Evolutionary conservation across 2,888 invertebrate genomes (phyloP).

Genomic region (Dugesia japonica): DNA sequence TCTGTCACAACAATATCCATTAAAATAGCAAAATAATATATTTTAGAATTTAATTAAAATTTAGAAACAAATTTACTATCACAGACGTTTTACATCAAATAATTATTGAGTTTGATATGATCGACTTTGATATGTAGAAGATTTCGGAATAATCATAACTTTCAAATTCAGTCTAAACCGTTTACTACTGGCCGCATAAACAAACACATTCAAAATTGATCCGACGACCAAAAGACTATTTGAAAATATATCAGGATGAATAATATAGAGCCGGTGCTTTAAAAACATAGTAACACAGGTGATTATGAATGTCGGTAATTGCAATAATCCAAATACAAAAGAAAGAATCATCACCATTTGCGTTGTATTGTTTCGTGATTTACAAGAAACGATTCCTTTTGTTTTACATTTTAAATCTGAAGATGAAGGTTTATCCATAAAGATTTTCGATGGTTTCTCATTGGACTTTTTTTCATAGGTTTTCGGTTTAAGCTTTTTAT

Average conservation of each 20-base stretch:
- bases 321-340: slow-evolving; percentile 20
- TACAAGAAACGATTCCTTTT: neutral
- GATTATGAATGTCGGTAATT: slow-evolving; percentile 26
- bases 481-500: neutral
- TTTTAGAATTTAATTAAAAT: no score
- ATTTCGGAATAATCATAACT: neutral
- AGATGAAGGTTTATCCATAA: neutral
- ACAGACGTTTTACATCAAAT: no score
- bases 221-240: neutral
- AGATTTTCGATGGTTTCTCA: neutral
- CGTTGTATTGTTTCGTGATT: neutral
- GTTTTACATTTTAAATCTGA: neutral
- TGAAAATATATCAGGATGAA: slow-evolving; percentile 22
- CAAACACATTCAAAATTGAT: slow-evolving; percentile 22
- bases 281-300: neutral
- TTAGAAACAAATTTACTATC: no score
- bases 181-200: slow-evolving; percentile 14
- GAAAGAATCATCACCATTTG: slow-evolving; percentile 14
- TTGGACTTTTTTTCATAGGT: neutral
- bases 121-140: neutral
- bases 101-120: neutral
- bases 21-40: no score
- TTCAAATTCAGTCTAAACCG: slow-evolving; percentile 14
- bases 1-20: no score
- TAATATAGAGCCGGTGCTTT: neutral